Conservation (phyloP, 2,113 vertebrate genomes). For the Barbus barbus region DNA sequence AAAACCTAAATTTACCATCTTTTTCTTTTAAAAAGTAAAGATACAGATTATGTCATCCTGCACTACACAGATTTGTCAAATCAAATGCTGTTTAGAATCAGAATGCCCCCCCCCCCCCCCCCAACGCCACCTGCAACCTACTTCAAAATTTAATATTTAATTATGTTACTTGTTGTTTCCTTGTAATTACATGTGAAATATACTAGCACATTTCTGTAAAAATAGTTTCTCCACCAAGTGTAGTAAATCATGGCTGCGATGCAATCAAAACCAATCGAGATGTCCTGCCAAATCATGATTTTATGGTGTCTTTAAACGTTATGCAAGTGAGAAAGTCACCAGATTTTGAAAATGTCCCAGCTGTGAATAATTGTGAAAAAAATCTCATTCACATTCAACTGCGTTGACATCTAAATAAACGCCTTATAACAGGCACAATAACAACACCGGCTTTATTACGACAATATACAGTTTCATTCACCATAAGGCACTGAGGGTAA, state of each 20-base stretch:
- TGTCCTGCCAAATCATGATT: background rate
- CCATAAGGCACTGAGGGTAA: conserved; percentile 47
- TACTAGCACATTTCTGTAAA: background rate
- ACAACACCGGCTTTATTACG: conserved; percentile 20
- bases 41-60: background rate
- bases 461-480: conserved; percentile 40
- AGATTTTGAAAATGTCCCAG: background rate
- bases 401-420: conserved; percentile 35
- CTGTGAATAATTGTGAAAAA: background rate
- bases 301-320: background rate
- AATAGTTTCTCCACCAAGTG: too few species aligned
- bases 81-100: too few species aligned
- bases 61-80: background rate
- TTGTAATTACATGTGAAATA: too few species aligned
- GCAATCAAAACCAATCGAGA: background rate
- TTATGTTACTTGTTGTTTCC: too few species aligned
- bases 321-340: background rate
- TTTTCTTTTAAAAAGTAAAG: background rate
- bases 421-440: background rate
- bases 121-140: too few species aligned
- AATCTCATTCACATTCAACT: background rate
- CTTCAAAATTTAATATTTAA: too few species aligned
- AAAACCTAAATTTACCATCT: too few species aligned
- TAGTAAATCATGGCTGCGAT: background rate
- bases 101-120: too few species aligned